Percentiles rank a stretch among this genome's conserved stretches.
phyloP scores from a whole-genome alignment of 2,797 vertebrate species.

The Nasua narica region DNA sequence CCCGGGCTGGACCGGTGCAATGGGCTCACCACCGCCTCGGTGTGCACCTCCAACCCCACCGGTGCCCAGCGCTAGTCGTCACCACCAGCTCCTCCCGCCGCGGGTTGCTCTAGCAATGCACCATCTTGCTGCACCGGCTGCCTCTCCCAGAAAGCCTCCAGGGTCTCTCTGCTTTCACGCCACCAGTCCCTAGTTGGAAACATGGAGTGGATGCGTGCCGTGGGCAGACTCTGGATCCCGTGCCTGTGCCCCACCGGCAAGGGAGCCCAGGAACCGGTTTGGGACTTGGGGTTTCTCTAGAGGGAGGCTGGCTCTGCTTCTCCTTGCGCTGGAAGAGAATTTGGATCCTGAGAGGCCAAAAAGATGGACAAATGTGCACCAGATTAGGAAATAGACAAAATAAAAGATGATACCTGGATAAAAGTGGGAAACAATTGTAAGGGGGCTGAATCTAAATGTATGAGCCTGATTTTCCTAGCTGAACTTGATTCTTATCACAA shows the following conservation, averaged over 20 bases:
- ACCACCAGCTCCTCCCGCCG: background rate
- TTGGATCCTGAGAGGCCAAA: background rate
- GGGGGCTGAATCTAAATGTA: background rate
- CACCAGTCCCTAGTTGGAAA: background rate
- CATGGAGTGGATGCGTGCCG: fast-evolving
- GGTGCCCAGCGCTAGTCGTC: background rate
- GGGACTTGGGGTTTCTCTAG: background rate
- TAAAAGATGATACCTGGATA: background rate
- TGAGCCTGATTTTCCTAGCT: background rate
- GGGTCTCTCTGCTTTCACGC: background rate
- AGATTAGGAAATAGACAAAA: background rate
- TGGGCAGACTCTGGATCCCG: background rate
- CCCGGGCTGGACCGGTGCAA: background rate
- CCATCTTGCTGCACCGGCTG: background rate
- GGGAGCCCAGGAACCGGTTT: background rate
- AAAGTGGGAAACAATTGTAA: background rate
- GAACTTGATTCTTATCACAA: background rate
- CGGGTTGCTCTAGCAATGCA: background rate
- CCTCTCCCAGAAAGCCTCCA: background rate
- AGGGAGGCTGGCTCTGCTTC: background rate
- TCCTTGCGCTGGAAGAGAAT: background rate
- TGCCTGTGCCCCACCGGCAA: background rate
- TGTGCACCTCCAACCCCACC: background rate
- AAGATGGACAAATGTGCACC: background rate
- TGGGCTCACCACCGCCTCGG: background rate